Evolutionary conservation across 2,888 invertebrate species (phyloP).

Genomic region (Dasypolia templi): DNA sequence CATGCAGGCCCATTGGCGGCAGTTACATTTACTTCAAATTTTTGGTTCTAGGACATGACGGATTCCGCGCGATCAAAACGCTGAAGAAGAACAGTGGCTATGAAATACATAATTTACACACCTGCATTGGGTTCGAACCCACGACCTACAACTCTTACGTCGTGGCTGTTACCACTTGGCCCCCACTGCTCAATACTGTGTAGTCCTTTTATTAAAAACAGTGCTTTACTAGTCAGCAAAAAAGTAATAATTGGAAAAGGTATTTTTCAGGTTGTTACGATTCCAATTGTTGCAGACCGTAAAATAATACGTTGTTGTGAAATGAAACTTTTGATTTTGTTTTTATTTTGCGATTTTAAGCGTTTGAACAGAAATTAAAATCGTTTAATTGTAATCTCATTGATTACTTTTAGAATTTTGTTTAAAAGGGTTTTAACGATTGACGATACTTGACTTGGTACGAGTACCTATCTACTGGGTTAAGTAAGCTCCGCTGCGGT

Average conservation of each 20-base stretch:
- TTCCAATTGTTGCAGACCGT: constrained; percentile 27
- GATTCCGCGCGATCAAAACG: too few relatives aligned
- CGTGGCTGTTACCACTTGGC: too few relatives aligned
- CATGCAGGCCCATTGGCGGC: too few relatives aligned
- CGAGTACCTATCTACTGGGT: too few relatives aligned
- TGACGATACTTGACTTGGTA: neutral
- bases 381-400: constrained; percentile 1
- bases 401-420: constrained; percentile 5
- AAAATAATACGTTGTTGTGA: constrained; percentile 37
- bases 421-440: neutral
- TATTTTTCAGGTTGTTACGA: constrained; percentile 17
- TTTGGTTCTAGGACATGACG: too few relatives aligned
- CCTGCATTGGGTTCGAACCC: too few relatives aligned
- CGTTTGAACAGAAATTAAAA: constrained; percentile 15
- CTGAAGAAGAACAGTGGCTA: too few relatives aligned
- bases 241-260: constrained; percentile 30
- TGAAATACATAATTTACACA: too few relatives aligned
- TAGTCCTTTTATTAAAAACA: constrained; percentile 8
- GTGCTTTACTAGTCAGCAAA: neutral
- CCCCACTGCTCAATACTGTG: too few relatives aligned
- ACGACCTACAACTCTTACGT: too few relatives aligned
- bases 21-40: too few relatives aligned
- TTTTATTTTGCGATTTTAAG: constrained; percentile 34
- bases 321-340: constrained; percentile 28
- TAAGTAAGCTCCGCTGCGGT: neutral